These are phyloP conservation scores for Oryzias woworae DNA, from an alignment of 2,113 vertebrate species.

Conservation along the genomic window DNA sequence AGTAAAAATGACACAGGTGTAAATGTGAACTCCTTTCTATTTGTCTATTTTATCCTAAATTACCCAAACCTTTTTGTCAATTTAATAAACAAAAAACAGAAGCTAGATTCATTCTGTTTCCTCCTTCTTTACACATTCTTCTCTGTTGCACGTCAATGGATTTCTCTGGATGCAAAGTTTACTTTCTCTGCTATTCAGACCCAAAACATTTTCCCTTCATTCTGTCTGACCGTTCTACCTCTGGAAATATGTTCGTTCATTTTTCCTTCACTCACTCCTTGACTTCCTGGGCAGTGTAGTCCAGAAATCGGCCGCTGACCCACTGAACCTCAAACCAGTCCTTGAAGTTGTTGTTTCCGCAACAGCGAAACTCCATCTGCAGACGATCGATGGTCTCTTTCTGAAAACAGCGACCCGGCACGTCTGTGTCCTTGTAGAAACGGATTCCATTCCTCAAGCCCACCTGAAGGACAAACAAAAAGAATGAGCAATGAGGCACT, in stretches of 20 bases:
- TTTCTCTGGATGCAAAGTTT: conserved; percentile 36
- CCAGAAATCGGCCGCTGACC: conserved; percentile 83
- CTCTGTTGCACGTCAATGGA: conserved; percentile 19
- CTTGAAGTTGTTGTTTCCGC: conserved; percentile 82
- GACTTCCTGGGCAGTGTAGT: conserved; percentile 82
- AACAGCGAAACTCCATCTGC: conserved; percentile 84
- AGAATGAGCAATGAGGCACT: neutral
- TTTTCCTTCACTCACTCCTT: conserved; percentile 79
- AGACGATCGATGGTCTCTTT: conserved; percentile 85
- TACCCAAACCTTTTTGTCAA: conserved; percentile 32
- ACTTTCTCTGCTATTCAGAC: conserved; percentile 14
- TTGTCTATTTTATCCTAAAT: conserved; percentile 36
- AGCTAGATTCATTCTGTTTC: conserved; percentile 46
- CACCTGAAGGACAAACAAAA: conserved; percentile 57
- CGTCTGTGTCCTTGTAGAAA: conserved; percentile 85
- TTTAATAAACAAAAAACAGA: conserved; percentile 32
- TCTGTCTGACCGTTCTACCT: neutral
- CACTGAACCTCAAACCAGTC: conserved; percentile 89
- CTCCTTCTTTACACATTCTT: conserved; percentile 4
- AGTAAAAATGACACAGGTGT: too few relatives aligned
- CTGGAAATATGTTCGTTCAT: neutral
- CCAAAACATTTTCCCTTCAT: neutral
- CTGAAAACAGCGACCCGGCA: conserved; percentile 83
- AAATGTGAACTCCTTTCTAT: conserved; percentile 22
- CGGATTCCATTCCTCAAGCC: conserved; percentile 82